Conservation (phyloP, 2,888 invertebrate species). For the Sarcophaga carnaria region DNA sequence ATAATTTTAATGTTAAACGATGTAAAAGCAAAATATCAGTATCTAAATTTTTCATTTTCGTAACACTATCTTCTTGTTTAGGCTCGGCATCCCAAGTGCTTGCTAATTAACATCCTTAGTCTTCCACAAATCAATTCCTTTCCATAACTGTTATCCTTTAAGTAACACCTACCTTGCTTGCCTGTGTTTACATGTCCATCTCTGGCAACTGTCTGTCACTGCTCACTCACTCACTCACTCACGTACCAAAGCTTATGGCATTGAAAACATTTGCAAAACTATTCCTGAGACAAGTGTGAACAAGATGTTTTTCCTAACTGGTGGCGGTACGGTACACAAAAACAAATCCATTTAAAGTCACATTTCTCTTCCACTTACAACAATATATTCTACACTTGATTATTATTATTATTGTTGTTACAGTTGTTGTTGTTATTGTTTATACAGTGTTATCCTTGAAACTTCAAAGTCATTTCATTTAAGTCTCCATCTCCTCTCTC, state of each 20-base stretch:
- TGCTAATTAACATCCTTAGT: too few species aligned
- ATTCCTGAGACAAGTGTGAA: constrained; percentile 78
- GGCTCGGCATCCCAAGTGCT: too few species aligned
- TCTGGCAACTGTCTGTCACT: constrained; percentile 44
- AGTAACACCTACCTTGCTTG: neutral
- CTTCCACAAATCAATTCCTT: neutral
- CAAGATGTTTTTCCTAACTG: constrained; percentile 80
- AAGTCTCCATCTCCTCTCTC: constrained; percentile 16
- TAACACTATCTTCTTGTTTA: too few species aligned
- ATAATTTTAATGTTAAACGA: too few species aligned
- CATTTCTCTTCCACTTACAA: constrained; percentile 38
- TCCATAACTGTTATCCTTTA: neutral
- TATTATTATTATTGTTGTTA: neutral
- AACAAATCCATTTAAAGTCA: constrained; percentile 60
- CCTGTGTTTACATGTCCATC: neutral
- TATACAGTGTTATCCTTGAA: constrained; percentile 68
- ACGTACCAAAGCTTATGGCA: constrained; percentile 18
- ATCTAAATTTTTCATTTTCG: too few species aligned
- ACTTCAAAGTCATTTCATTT: constrained; percentile 74
- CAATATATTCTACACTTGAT: constrained; percentile 43
- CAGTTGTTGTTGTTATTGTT: constrained; percentile 13
- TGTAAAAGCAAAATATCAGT: too few species aligned
- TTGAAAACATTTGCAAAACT: constrained; percentile 66
- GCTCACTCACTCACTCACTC: constrained; percentile 44
- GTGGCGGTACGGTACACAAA: constrained; percentile 46